Conservation (phyloP, 2,797 vertebrate species). For the Macrochelys suwanniensis region DNA sequence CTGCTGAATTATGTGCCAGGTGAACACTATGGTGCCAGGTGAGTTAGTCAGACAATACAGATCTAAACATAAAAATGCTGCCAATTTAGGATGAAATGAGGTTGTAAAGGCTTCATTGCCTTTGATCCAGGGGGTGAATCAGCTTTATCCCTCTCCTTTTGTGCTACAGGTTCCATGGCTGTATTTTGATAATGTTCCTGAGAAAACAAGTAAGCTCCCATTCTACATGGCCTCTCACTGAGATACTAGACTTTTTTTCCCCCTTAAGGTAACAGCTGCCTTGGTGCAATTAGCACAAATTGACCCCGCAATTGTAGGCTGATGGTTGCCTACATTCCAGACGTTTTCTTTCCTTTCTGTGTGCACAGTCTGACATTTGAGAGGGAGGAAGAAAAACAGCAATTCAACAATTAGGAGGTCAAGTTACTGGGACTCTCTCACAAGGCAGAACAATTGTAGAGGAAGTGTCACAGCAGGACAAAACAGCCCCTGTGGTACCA, state of each 20-base stretch:
- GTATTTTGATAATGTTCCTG: not conserved
- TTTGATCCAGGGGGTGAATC: not conserved
- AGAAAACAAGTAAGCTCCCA: not conserved
- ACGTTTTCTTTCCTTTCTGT: not conserved
- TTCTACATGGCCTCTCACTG: not conserved
- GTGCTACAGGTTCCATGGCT: not conserved
- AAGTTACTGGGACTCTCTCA: not conserved
- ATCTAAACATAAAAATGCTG: not conserved
- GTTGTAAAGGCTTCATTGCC: not conserved
- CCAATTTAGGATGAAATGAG: not conserved
- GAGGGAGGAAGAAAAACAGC: not conserved
- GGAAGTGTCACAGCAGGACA: not conserved
- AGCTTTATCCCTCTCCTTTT: not conserved
- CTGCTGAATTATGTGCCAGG: not conserved
- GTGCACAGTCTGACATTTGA: not conserved
- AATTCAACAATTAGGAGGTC: not conserved
- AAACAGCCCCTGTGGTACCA: not conserved
- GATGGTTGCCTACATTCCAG: not conserved
- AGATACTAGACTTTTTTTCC: not conserved
- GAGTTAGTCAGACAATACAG: not conserved
- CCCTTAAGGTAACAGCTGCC: not conserved
- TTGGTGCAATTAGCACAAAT: slow-evolving; percentile 19
- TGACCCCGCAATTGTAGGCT: not conserved
- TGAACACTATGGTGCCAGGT: not conserved
- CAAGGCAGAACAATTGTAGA: not conserved